Evolutionary conservation across 2,888 invertebrate genomes (phyloP).

Genomic region (Pachydiplax longipennis): DNA sequence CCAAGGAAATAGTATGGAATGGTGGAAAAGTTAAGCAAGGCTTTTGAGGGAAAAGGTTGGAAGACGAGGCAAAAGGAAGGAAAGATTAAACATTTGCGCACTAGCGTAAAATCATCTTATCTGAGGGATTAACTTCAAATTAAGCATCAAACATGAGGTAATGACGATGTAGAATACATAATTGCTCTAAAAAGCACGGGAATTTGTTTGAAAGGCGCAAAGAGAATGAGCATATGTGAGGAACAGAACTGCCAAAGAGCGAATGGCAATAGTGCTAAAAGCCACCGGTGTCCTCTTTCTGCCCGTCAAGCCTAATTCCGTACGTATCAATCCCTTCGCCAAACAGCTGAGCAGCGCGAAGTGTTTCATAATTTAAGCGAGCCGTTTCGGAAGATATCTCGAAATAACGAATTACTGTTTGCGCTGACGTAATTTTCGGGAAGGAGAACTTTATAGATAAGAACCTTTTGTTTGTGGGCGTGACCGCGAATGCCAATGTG

Average conservation of each 20-base stretch:
- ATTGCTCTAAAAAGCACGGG: too few relatives aligned
- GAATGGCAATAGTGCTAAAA: background rate
- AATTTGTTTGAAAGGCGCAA: too few relatives aligned
- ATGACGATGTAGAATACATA: too few relatives aligned
- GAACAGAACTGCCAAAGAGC: too few relatives aligned
- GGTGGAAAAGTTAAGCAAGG: too few relatives aligned
- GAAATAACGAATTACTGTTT: background rate
- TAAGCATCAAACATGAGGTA: too few relatives aligned
- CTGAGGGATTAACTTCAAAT: too few relatives aligned
- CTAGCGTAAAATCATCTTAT: too few relatives aligned
- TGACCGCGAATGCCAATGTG: background rate
- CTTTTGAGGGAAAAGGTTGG: background rate
- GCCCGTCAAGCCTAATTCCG: background rate
- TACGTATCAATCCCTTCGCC: background rate
- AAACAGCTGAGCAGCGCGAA: slow-evolving; percentile 5
- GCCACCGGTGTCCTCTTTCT: background rate
- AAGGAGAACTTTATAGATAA: background rate
- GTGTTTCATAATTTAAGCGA: slow-evolving; percentile 28
- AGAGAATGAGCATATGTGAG: background rate
- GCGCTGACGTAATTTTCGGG: background rate
- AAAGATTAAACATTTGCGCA: background rate
- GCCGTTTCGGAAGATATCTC: background rate
- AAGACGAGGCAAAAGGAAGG: background rate
- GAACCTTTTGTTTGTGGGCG: background rate
- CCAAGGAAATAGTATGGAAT: too few relatives aligned